These are phyloP conservation scores for Halcyon chelicuti DNA, from an alignment of 2,797 vertebrate species.

Conservation along the genomic window DNA sequence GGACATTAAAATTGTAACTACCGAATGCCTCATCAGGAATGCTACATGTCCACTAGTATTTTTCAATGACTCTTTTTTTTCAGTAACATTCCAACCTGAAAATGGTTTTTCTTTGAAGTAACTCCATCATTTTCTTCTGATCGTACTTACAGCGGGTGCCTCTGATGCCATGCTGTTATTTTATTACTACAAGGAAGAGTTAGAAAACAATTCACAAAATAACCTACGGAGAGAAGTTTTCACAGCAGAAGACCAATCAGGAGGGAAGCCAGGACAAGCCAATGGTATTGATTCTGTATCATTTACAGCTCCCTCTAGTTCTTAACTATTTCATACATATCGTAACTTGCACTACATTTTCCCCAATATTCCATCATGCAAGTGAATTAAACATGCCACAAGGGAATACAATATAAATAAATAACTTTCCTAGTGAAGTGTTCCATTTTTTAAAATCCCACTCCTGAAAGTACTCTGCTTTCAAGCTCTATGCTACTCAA, in stretches of 20 bases:
- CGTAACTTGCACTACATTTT: background rate
- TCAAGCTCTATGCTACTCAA: background rate
- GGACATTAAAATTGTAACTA: background rate
- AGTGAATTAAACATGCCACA: background rate
- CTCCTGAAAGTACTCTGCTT: background rate
- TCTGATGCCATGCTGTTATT: background rate
- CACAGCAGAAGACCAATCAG: background rate
- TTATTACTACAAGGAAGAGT: background rate
- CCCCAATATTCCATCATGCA: background rate
- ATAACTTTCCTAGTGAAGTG: background rate
- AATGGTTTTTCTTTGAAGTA: background rate
- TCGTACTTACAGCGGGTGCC: background rate
- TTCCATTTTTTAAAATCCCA: background rate
- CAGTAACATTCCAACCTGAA: background rate
- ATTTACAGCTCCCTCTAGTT: background rate
- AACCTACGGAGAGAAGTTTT: background rate
- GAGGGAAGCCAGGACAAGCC: background rate
- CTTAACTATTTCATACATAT: background rate
- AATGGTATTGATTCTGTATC: background rate
- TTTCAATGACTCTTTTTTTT: background rate
- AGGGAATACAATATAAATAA: background rate
- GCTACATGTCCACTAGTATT: background rate
- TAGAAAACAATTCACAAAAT: background rate
- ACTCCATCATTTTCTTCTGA: background rate
- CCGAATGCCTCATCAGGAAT: background rate